phyloP scores from a whole-genome alignment of 2,797 vertebrate genomes.

The Tympanoctomys barrerae region DNA sequence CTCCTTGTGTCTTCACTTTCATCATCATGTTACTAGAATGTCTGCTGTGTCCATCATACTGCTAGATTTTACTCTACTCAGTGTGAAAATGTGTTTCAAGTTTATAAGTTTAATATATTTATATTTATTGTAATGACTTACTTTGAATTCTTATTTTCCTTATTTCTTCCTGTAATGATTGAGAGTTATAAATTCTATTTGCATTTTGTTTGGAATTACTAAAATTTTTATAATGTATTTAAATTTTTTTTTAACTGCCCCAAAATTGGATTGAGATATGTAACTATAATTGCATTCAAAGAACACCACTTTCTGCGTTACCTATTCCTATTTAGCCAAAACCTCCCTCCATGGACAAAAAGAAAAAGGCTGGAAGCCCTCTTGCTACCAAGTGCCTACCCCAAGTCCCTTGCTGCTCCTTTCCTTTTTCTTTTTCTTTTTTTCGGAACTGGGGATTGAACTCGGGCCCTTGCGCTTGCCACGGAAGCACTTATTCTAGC shows the following conservation, averaged over 20 bases:
- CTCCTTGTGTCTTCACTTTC: neutral
- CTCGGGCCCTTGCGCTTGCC: too few relatives aligned
- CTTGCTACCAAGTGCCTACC: neutral
- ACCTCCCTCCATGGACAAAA: neutral
- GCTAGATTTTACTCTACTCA: neutral
- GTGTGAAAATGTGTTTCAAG: neutral
- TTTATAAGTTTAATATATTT: neutral
- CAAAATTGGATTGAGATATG: neutral
- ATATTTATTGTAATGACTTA: conserved; percentile 7
- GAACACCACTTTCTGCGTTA: neutral
- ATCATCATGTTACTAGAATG: neutral
- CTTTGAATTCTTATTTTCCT: conserved; percentile 10
- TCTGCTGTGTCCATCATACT: neutral
- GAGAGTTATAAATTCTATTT: neutral
- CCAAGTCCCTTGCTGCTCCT: neutral
- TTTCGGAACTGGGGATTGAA: too few relatives aligned
- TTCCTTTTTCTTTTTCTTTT: too few relatives aligned
- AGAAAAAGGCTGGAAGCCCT: neutral
- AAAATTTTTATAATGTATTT: conserved; percentile 2
- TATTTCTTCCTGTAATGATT: neutral
- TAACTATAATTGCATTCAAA: conserved; percentile 10
- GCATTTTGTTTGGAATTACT: conserved; percentile 23
- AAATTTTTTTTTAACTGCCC: neutral
- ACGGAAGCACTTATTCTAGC: too few relatives aligned
- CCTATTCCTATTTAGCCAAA: neutral